Conservation (phyloP, 1,140 invertebrate genomes). For the Caenorhabditis remanei region DNA sequence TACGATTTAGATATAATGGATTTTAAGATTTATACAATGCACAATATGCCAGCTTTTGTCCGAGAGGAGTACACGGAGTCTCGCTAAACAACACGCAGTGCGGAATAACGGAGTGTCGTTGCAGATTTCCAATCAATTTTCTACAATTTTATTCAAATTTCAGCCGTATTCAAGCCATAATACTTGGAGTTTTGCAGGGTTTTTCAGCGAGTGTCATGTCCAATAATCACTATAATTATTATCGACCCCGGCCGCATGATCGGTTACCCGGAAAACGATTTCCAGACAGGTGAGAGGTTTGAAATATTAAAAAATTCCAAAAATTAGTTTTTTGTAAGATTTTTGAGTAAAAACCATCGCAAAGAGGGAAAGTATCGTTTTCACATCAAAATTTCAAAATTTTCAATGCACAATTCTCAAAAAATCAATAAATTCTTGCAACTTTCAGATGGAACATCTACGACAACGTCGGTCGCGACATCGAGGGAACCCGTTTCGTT, state of each 20-base stretch:
- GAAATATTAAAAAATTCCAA: background rate
- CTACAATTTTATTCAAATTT: background rate
- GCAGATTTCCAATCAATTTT: background rate
- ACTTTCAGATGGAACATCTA: conserved; percentile 58
- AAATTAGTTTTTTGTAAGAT: background rate
- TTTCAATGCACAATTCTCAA: background rate
- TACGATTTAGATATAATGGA: background rate
- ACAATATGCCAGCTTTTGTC: background rate
- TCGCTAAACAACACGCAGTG: background rate
- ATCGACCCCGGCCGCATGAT: background rate
- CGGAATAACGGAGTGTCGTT: conserved; percentile 26
- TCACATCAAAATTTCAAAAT: no score
- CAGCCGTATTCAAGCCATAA: background rate
- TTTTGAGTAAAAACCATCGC: no score
- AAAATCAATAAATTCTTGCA: background rate
- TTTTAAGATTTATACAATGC: no score
- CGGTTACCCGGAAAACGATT: conserved; percentile 6
- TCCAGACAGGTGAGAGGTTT: conserved; percentile 11
- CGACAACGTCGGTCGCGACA: conserved; percentile 60
- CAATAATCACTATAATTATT: background rate
- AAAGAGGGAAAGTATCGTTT: no score
- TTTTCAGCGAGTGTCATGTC: conserved; percentile 11
- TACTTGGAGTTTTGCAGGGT: background rate
- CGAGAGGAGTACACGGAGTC: background rate
- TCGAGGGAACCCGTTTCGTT: conserved; percentile 61